Evolutionary conservation across 2,113 vertebrate genomes (phyloP), one percentile per base, ranked within the genome.

Genomic region (Antechinus stuartii): DNA sequence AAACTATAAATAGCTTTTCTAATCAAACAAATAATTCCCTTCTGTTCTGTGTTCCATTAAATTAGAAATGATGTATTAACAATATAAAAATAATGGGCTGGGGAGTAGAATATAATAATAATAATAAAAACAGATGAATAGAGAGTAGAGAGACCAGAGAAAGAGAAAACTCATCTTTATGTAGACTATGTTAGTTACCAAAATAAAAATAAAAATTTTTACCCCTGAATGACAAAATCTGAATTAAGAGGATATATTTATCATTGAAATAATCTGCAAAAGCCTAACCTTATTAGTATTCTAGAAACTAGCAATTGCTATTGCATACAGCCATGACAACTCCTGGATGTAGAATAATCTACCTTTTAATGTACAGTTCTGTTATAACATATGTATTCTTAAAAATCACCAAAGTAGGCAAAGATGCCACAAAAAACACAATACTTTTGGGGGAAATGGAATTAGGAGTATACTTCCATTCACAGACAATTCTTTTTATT

Each of bases 41-140:
- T 35, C 53, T 95, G 57, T 46, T 94, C 84, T 91, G 24, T 91
- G 35, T 92, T 94, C 27, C 54, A 47, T 91, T 91, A 96, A 96
- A 92, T 91, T 93, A 91, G 94, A 92, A 97, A 93, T 50, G 95
- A 94, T 42, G 95, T 0, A n/a, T 35, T 92, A 92, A 8, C 50
- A 54, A 94, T 52, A 93, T 3, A 94, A 96, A 96, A 97, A 57
- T 8, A 92, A 95, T 94, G 90, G n/a, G 90, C 25, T 95, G 57
- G 84, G 47, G 57, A 52, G 84, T 91, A 9, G 96, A 68, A 93
- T 42, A 54, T 61, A 93, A 1, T 89, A 35, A 42, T 7, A 49
- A 49, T 7, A 49, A 49, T 19, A 14, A 12, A 53, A 54, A 90
- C 4, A n/a, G 50, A 52, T 52, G 92, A 94, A 24, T 92, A 89